These are phyloP conservation scores for Catonia carolina DNA, from an alignment of 2,888 invertebrate genomes.

Conservation along the genomic window DNA sequence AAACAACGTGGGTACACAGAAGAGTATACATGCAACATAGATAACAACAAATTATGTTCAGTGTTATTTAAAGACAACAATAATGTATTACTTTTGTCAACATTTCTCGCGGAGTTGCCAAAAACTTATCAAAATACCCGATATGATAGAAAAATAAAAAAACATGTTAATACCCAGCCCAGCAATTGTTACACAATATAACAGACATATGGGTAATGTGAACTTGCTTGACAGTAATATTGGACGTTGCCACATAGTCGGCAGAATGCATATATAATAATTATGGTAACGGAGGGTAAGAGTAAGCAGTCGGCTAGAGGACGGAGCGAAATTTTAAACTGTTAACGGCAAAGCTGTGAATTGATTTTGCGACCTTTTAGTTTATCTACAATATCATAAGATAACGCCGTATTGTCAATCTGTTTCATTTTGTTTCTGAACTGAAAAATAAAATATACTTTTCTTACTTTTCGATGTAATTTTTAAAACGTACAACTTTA, in stretches of 20 bases:
- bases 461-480: no score
- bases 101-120: not conserved
- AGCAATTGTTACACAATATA: not conserved
- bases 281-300: no score
- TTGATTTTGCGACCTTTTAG: no score
- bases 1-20: not conserved
- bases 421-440: no score
- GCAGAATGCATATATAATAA: no score
- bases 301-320: no score
- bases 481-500: no score
- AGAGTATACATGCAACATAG: not conserved
- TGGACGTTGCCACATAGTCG: not conserved
- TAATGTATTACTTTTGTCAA: not conserved
- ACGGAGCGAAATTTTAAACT: no score
- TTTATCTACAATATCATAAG: no score
- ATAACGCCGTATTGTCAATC: no score
- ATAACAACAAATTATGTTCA: not conserved
- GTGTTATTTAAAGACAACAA: not conserved
- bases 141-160: not conserved
- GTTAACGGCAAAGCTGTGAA: no score
- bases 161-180: not conserved
- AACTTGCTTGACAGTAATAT: not conserved
- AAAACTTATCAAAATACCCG: not conserved
- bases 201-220: not conserved
- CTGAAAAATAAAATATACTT: no score